These are phyloP conservation scores for Parambassis ranga DNA, from an alignment of 2,797 vertebrate genomes.

Conservation along the genomic window DNA sequence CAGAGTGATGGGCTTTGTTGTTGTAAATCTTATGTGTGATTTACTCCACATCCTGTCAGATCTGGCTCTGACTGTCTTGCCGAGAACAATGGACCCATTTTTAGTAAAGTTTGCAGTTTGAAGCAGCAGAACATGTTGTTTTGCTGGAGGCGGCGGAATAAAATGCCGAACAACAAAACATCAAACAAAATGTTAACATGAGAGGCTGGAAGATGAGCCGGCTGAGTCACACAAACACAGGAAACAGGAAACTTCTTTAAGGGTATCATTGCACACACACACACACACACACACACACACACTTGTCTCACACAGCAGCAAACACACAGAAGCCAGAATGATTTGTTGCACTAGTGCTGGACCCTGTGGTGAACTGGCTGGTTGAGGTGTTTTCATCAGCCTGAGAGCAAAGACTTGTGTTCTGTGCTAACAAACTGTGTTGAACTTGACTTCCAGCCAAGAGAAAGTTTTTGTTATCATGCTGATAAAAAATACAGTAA, in stretches of 20 bases:
- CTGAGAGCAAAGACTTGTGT: constrained; percentile 15
- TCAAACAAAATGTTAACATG: background rate
- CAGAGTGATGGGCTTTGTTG: too few species aligned
- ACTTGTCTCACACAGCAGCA: background rate
- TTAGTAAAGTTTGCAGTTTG: background rate
- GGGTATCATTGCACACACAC: background rate
- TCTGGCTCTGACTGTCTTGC: background rate
- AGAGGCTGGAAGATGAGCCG: background rate
- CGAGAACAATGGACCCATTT: background rate
- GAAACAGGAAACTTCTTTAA: background rate
- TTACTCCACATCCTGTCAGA: background rate
- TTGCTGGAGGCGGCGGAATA: background rate
- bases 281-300: too few species aligned
- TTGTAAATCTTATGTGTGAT: background rate
- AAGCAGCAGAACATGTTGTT: background rate
- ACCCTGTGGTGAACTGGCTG: constrained; percentile 1
- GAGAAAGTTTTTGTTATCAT: constrained; percentile 40
- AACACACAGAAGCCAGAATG: background rate
- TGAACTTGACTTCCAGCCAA: constrained; percentile 49
- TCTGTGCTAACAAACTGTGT: constrained; percentile 43
- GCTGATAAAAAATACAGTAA: constrained; percentile 31
- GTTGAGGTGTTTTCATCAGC: constrained; percentile 22
- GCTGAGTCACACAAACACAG: background rate
- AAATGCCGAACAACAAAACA: background rate
- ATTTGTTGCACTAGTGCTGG: constrained; percentile 6